Conservation (phyloP, 2,797 vertebrate genomes). For the Gymnothorax reevesii region DNA sequence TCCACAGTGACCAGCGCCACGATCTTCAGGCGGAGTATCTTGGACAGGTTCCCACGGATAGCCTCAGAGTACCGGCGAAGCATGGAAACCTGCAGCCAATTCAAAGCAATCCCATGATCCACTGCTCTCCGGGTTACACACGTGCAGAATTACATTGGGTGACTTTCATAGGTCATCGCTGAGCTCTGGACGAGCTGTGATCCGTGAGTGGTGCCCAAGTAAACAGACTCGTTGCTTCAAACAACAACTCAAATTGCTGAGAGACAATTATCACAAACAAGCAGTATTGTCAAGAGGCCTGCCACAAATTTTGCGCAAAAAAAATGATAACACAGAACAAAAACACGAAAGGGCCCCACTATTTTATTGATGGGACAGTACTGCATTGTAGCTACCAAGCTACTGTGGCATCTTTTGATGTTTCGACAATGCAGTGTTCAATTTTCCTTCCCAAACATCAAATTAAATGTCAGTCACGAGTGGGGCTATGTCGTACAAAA, state of each 20-base stretch:
- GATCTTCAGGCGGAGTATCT: slow-evolving; percentile 81
- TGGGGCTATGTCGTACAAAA: not conserved
- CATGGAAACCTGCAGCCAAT: slow-evolving; percentile 72
- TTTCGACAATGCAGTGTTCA: not conserved
- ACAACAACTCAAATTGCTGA: not conserved
- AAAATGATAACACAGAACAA: not conserved
- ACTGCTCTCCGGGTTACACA: not conserved
- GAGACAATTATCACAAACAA: not conserved
- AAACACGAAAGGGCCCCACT: not conserved
- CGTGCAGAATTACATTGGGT: not conserved
- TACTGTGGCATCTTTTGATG: not conserved
- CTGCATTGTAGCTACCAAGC: slow-evolving; percentile 6
- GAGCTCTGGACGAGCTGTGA: not conserved
- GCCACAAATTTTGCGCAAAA: not conserved
- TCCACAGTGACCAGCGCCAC: slow-evolving; percentile 86
- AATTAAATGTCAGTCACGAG: slow-evolving; percentile 5
- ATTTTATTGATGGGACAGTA: not conserved
- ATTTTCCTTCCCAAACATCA: not conserved
- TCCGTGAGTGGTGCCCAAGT: not conserved
- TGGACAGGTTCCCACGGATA: slow-evolving; percentile 80
- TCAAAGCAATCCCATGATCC: not conserved
- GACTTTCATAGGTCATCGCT: not conserved
- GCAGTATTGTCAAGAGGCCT: not conserved
- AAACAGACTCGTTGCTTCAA: not conserved
- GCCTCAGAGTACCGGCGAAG: slow-evolving; percentile 83